Base-by-base conservation (phyloP, 2,888 invertebrate genomes). In the Crepidodera aurea region DNA sequence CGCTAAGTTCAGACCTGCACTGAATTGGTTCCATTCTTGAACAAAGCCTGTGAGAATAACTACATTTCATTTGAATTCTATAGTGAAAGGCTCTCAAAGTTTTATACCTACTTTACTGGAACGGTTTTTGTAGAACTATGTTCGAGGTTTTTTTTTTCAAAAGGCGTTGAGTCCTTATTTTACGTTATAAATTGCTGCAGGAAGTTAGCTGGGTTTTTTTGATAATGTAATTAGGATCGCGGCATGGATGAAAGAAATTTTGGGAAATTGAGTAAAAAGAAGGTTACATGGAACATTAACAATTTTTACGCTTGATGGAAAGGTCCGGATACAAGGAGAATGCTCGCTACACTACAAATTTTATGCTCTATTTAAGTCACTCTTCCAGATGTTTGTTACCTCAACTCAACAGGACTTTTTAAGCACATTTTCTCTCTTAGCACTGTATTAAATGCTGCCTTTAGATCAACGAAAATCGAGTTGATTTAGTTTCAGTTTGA, bases 41-140 rank as follows among this genome's bases (percentile, higher is more conserved):
- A 44, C 42, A 44, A 55, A 55, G 42, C 25, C 18, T 2, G 4
- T n/a, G 55, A 51, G 48, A 48, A 54, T 60, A 46, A 25, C 48
- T 37, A 57, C 48, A 53, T 18, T 54, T 29, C 37, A 54, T 48
- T 54, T 51, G 39, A 48, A 48, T 54, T 54, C 60, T 18, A 27
- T 39, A 22, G 53, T 19, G 39, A 48, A 60, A 46, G 40, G 40
- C 60, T 27, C 48, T 39, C n/a, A 39, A 54, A 60, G 19, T 60
- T 54, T 60, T 54, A 60, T 54, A 39, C 29, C 34, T 27, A 48
- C 48, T 54, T 54, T 29, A 32, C 7, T 15, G 22, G 25, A 42
- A 27, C 27, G 18, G 60, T 27, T 53, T 51, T 59, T 32, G 29
- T 44, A 15, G 3, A 39, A 27, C 53, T 53, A 25, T 54, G 27